Base-by-base conservation (phyloP, 1,140 invertebrate species). In the Aphidius gifuensis region DNA sequence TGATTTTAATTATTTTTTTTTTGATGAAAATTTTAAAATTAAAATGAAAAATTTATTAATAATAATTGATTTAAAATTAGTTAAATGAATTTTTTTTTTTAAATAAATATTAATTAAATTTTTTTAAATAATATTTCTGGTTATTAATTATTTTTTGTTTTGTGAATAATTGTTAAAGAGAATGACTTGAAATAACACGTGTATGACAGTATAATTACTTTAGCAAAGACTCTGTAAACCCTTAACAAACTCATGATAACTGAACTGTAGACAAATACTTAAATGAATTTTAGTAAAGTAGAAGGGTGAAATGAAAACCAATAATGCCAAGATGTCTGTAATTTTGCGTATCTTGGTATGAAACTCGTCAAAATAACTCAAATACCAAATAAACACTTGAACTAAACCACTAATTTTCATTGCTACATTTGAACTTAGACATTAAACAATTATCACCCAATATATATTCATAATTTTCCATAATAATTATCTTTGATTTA, bases 161-260 rank as follows among this genome's bases (percentile, higher is more conserved):
- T 16, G 16, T 16, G 1, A 16, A 16, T 16, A 16, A 16, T 16
- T 16, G 16, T 16, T 16, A 16, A 16, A 16, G 0, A 16, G 16
- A 16, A 16, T 43, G 53, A 61, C 60, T 61, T 21, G 44, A 60
- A 44, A 49, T 74, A 77, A 76, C 72, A 32, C 23, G 23, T 4
- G 70, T 77, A 79, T 75, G 70, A 71, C 75, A 77, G 75, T 79
- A 76, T 80, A 80, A 80, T 80, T 80, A 79, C 77, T 78, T 74
- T 70, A 71, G 70, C 69, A 66, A 75, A 75, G 73, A 72, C 73
- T 68, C 61, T 65, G 62, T 65, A 67, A 61, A 8, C 43, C 43
- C 51, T 9, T 40, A 61, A 59, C 46, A 51, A 58, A 42, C 55
- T 51, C 43, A 40, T n/a, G 42, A 9, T 32, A 6, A 6, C 23